Base-by-base conservation (phyloP, 2,888 invertebrate species). In the Caenorhabditis sp. region DNA sequence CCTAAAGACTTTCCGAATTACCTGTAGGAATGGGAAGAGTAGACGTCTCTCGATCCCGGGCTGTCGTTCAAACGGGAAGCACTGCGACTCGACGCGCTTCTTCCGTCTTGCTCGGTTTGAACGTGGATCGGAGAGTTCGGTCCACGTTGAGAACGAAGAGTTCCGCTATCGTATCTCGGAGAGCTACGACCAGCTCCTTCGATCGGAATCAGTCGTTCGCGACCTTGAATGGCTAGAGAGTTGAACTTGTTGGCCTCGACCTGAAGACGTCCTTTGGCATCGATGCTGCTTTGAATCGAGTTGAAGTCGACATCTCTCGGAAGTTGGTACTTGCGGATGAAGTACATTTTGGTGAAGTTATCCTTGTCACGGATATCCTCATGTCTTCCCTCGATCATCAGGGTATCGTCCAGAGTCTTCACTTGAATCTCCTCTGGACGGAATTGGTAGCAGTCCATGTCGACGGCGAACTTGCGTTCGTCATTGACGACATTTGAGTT, bases 361-460 rank as follows among this genome's bases (percentile, higher is more conserved):
- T 87, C 87, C 9, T 68, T 56, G 72, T 87, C 87, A 45, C 83
- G 82, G 45, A 87, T 82, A 55, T 88, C 88, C 45, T 88, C 87
- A 65, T 88, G 88, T 41, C 85, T 80, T 46, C 88, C 88, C 70
- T 88, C 88, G 63, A 88, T 86, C 62, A 88, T 73, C 45, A 88
- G 71, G 15, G 88, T 88, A 70, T 88, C 88, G 63, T 88, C 88
- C 48, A 88, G 65, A 9, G 88, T 88, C 53, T 88, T 88, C 65
- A 86, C 86, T 78, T 88, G 87, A 17, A 88, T 81, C 58, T 88
- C 88, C 56, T 88, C 88, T n/a, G 88, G 88, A 53, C 82, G 82
- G 82, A 88, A 88, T 53, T 88, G 88, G 41, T 88, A 88, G 15
- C 85, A 83, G 58, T 88, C 88, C 52, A 88, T 83, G 41, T 86